Percentiles rank a stretch among this genome's conserved stretches.
Conservation (phyloP, 2,797 vertebrate genomes). For the Ctenopoma multispine region DNA sequence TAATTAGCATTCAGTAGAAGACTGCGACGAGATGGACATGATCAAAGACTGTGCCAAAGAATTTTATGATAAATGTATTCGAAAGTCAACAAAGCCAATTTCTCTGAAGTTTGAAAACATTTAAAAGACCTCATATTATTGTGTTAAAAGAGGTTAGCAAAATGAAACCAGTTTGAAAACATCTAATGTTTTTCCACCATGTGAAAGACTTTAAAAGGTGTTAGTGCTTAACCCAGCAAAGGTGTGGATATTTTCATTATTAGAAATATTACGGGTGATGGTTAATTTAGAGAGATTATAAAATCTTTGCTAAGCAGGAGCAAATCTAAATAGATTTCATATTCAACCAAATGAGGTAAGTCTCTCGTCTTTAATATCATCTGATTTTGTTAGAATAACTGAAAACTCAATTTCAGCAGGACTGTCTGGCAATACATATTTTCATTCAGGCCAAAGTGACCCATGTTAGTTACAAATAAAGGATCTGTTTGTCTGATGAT, state of each 20-base stretch:
- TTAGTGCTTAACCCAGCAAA: conserved; percentile 49
- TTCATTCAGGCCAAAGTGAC: conserved; percentile 5
- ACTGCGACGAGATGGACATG: conserved; percentile 48
- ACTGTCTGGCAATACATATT: conserved; percentile 48
- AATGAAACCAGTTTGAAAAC: conserved; percentile 8
- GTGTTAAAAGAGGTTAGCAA: neutral
- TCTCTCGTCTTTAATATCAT: conserved; percentile 72
- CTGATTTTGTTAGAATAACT: conserved; percentile 80
- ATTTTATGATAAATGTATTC: conserved; percentile 23
- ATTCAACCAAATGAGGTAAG: conserved; percentile 60
- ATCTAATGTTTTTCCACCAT: conserved; percentile 15
- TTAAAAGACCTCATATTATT: conserved; percentile 8
- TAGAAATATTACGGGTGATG: conserved; percentile 69
- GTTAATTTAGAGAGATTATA: conserved; percentile 78
- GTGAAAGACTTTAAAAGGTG: conserved; percentile 22
- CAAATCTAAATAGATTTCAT: conserved; percentile 83
- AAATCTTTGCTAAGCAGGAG: conserved; percentile 74
- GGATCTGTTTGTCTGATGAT: neutral
- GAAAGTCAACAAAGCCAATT: conserved; percentile 35
- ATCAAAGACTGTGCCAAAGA: conserved; percentile 44
- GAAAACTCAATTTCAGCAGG: conserved; percentile 63
- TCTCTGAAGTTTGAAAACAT: conserved; percentile 24
- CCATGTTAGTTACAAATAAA: conserved; percentile 16
- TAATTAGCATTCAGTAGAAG: conserved; percentile 62
- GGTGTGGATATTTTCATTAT: conserved; percentile 78